Evolutionary conservation across 2,113 vertebrate species (phyloP).

Genomic region (Herpetotheres cachinnans): DNA sequence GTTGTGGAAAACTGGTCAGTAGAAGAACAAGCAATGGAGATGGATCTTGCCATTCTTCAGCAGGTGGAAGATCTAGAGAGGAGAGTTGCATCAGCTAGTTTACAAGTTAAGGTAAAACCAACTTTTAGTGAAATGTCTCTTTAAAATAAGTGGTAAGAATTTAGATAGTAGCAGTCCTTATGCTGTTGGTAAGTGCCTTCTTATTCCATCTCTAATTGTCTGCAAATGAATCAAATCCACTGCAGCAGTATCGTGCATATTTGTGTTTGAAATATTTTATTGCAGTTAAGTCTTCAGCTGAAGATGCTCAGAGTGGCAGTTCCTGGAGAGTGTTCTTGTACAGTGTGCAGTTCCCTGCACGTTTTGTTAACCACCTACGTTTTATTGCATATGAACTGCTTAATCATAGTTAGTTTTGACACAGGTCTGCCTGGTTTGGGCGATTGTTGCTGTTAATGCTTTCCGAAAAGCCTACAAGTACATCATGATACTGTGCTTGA

Average conservation of each 20-base stretch:
- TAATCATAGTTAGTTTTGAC: neutral
- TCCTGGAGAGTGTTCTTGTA: neutral
- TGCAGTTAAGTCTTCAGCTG: neutral
- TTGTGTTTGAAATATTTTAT: neutral
- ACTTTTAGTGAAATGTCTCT: constrained; percentile 58
- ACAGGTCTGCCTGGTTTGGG: neutral
- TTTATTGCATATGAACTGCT: neutral
- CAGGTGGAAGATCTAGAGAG: constrained; percentile 92
- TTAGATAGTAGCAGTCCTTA: neutral
- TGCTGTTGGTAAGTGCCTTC: constrained; percentile 25
- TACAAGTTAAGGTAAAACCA: constrained; percentile 90
- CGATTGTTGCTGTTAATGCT: neutral
- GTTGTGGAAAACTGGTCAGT: constrained; percentile 89
- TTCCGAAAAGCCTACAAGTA: neutral
- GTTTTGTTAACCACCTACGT: neutral
- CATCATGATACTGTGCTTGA: neutral
- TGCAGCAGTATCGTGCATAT: neutral
- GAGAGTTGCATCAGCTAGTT: constrained; percentile 87
- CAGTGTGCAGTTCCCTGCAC: neutral
- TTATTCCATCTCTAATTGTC: neutral
- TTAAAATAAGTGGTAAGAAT: constrained; percentile 24
- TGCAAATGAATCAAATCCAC: neutral
- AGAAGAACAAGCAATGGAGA: constrained; percentile 92
- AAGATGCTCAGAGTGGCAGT: neutral
- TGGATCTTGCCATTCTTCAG: constrained; percentile 87